Conservation (phyloP, 1,140 invertebrate species). For the Drosophila varians region DNA sequence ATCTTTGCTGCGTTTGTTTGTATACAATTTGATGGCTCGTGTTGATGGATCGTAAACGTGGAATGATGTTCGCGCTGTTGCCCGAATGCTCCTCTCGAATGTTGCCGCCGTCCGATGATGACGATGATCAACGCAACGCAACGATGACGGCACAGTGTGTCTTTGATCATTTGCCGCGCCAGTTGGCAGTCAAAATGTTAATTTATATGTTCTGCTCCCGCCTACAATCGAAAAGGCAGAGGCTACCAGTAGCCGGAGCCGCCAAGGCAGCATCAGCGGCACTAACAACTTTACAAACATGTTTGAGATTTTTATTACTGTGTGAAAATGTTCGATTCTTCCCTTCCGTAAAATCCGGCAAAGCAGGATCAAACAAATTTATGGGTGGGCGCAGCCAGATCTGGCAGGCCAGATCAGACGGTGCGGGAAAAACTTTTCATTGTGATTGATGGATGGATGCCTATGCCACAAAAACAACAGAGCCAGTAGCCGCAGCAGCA, state of each 20-base stretch:
- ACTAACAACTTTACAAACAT: slow-evolving; percentile 82
- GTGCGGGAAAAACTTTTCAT: slow-evolving; percentile 45
- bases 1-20: slow-evolving; percentile 82
- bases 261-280: slow-evolving; percentile 28
- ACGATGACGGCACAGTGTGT: slow-evolving; percentile 76
- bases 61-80: slow-evolving; percentile 72
- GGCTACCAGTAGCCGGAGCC: background rate
- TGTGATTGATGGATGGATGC: slow-evolving; percentile 76
- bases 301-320: slow-evolving; percentile 82
- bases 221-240: slow-evolving; percentile 40
- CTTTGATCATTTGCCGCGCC: slow-evolving; percentile 81
- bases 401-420: slow-evolving; percentile 26
- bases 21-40: slow-evolving; percentile 83
- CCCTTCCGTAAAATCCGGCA: slow-evolving; percentile 66
- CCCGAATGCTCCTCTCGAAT: slow-evolving; percentile 10
- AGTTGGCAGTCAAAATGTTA: slow-evolving; percentile 82
- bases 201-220: slow-evolving; percentile 73
- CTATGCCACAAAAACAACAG: slow-evolving; percentile 55
- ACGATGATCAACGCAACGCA: slow-evolving; percentile 77
- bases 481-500: slow-evolving; percentile 22
- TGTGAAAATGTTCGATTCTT: slow-evolving; percentile 77
- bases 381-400: slow-evolving; percentile 59
- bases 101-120: slow-evolving; percentile 37
- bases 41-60: slow-evolving; percentile 83
- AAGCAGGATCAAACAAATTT: slow-evolving; percentile 77